Evolutionary conservation across 2,797 vertebrate genomes (phyloP).

Genomic region (Lateolabrax maculatus): DNA sequence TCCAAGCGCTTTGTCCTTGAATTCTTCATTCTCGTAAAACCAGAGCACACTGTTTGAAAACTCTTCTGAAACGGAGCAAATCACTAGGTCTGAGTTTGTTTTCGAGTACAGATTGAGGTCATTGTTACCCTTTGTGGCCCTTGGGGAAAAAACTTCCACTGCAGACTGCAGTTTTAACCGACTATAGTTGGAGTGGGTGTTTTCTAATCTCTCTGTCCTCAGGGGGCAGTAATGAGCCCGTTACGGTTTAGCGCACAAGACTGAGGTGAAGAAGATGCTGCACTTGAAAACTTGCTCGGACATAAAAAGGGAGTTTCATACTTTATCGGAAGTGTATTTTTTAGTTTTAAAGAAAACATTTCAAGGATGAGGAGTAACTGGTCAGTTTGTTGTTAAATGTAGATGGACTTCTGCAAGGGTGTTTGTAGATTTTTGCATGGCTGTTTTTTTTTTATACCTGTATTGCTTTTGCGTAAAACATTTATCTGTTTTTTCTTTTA

Average conservation of each 20-base stretch:
- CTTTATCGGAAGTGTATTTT: background rate
- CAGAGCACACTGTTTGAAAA: background rate
- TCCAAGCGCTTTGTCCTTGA: background rate
- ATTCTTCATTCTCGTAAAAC: background rate
- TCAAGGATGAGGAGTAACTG: background rate
- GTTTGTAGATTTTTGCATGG: background rate
- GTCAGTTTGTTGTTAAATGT: background rate
- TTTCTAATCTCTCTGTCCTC: background rate
- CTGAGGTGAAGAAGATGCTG: background rate
- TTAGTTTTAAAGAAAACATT: background rate
- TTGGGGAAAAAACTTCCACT: background rate
- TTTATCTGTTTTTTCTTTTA: background rate
- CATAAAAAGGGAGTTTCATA: background rate
- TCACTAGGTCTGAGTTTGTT: background rate
- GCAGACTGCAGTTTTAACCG: background rate
- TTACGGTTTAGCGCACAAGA: background rate
- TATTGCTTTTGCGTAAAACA: background rate
- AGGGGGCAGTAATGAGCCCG: background rate
- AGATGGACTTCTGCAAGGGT: background rate
- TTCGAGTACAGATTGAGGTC: background rate
- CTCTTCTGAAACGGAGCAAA: background rate
- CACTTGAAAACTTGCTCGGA: background rate
- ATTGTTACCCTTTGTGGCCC: background rate
- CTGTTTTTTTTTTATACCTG: no score
- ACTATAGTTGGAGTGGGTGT: background rate